Evolutionary conservation across 1,140 invertebrate genomes (phyloP), one percentile per base, ranked within the genome.

Genomic region (Drosophila lowei): DNA sequence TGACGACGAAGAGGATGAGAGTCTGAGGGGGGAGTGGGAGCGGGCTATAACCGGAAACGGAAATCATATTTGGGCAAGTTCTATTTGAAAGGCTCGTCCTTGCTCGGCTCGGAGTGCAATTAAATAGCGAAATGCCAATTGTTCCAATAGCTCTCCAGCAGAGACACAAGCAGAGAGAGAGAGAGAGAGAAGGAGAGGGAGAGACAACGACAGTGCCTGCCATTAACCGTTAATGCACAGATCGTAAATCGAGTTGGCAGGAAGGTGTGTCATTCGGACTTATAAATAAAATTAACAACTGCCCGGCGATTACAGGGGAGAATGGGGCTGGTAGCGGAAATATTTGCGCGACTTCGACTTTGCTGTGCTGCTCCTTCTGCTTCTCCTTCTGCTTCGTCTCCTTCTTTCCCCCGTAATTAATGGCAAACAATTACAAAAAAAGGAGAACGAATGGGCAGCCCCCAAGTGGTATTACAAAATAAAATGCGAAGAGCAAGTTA

Each of bases 211-310:
- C 11, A 59, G 6, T 28, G 43, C 23, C 65, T 23, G 49, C 63
- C 80, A 79, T 86, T 84, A 86, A 84, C 80, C 80, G 72, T 85
- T 84, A 84, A 84, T 79, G 63, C 84, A 65, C 48, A 72, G 71
- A 67, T 83, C 81, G 80, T 85, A 85, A 85, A 85, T 88, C 79
- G 70, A 77, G 68, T 46, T 47, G 47, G 64, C 54, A 71, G 59
- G 63, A 89, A 88, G 83, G 83, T 88, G 83, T 88, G 83, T 89
- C 83, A 89, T 65, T 55, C 55, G 46, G 84, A 77, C 75, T 89
- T 88, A 89, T 89, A 88, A 88, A 88, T 88, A 88, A 88, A 88
- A 88, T 89, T 89, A 84, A 88, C 85, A 74, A 75, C 84, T 52
- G 49, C 38, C 62, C 30, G 34, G 11, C 15, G 38, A 41, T 53